phyloP scores from a whole-genome alignment of 2,797 vertebrate genomes.

The Aphelocoma californica region DNA sequence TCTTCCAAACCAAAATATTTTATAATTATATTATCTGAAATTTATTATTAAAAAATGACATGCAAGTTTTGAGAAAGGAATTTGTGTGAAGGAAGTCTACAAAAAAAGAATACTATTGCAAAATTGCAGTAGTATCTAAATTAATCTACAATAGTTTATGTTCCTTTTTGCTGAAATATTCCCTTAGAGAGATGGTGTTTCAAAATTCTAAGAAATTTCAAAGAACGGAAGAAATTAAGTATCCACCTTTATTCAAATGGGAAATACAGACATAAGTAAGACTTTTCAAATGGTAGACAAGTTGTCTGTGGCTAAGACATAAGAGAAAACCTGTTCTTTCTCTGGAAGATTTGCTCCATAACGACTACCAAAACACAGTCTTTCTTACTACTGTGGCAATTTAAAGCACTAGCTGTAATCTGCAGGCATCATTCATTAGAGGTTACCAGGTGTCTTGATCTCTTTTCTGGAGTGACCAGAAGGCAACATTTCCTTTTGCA shows the following conservation, averaged over 20 bases:
- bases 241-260: neutral
- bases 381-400: neutral
- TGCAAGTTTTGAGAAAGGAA: neutral
- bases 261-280: neutral
- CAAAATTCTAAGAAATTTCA: neutral
- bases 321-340: neutral
- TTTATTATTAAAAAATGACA: neutral
- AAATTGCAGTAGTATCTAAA: neutral
- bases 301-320: neutral
- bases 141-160: neutral
- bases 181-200: neutral
- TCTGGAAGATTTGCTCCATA: neutral
- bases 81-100: neutral
- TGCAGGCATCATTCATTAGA: neutral
- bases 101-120: neutral
- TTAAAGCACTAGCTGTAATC: neutral
- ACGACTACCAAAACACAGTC: neutral
- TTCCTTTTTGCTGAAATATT: neutral
- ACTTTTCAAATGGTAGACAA: neutral
- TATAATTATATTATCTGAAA: neutral
- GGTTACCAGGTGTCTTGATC: neutral
- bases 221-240: neutral
- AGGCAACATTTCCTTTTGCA: neutral
- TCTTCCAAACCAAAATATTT: neutral
- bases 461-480: neutral